Base-by-base conservation (phyloP, 2,113 vertebrate genomes). In the Furnarius figulus region DNA sequence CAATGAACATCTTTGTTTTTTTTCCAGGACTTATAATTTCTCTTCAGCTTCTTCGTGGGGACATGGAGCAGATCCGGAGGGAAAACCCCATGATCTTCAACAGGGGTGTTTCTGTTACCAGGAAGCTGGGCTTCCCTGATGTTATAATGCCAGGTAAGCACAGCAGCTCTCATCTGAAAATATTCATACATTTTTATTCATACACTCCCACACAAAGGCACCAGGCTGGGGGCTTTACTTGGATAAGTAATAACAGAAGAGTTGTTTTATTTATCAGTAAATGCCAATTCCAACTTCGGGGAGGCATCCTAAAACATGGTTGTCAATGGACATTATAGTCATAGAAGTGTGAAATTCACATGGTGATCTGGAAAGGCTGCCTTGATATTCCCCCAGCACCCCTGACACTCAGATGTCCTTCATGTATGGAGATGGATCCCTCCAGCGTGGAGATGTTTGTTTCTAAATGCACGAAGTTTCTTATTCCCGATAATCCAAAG, bases 71-170 rank as follows among this genome's bases (percentile, higher is more conserved):
- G 97, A 98, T 99, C 95, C 98, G 99, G 81, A 98, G 99, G 89
- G 99, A 99, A 97, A 99, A 99, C 94, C 99, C 99, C 74, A 98
- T 99, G 81, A 98, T 99, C 93, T 99, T 99, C 97, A 99, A 97
- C 98, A 98, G 99, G 89, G 99, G 99, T 0, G 95, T 99, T 96
- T 98, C 99, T 74, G 96, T 99, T 94, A 99, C 99, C 79, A 98
- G 99, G 96, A 99, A 99, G 96, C 96, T 99, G 94, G 99, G 99
- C 53, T 99, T 99, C 94, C 99, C 99, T 79, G 99, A 99, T 97
- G 99, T 99, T 88, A 99, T 99, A 96, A 98, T 99, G 98, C 99
- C 99, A 98, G 99, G 99, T 99, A 97, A 97, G 96, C 35, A 23
- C 5, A 88, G 77, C 31, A 80, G 30, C 75, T 90, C 59, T 70